Conservation (phyloP, 2,113 vertebrate genomes). For the Okapia johnstoni region DNA sequence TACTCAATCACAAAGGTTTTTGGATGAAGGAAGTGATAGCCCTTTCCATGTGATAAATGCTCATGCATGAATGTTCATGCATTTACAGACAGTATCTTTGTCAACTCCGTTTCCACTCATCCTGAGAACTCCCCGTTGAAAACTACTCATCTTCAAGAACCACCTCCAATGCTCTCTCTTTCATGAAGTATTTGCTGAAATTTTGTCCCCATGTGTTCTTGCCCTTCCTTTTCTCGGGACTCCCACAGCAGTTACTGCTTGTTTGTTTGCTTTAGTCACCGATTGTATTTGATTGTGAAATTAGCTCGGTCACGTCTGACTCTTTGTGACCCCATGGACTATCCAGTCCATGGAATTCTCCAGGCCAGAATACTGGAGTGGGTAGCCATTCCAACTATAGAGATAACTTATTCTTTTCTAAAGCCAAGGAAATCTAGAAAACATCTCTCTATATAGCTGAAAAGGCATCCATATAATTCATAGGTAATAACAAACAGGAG, state of each 20-base stretch:
- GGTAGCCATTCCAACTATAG: not conserved
- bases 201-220: not conserved
- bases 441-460: not conserved
- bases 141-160: not conserved
- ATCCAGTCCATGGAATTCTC: not conserved
- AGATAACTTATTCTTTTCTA: not conserved
- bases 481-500: not conserved
- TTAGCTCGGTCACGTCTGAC: fast-evolving
- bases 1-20: not conserved
- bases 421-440: not conserved
- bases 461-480: not conserved
- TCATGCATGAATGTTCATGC: not conserved
- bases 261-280: not conserved
- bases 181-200: not conserved
- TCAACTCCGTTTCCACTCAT: not conserved
- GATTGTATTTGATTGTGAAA: not conserved
- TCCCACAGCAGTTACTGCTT: not conserved
- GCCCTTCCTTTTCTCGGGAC: not conserved
- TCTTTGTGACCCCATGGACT: not conserved
- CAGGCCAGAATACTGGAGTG: not conserved
- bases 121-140: not conserved
- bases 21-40: not conserved
- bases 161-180: not conserved
- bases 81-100: not conserved
- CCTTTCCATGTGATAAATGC: not conserved